Evolutionary conservation across 2,888 invertebrate species (phyloP), one percentile per base, ranked within the genome.

Genomic region (Nezara viridula): DNA sequence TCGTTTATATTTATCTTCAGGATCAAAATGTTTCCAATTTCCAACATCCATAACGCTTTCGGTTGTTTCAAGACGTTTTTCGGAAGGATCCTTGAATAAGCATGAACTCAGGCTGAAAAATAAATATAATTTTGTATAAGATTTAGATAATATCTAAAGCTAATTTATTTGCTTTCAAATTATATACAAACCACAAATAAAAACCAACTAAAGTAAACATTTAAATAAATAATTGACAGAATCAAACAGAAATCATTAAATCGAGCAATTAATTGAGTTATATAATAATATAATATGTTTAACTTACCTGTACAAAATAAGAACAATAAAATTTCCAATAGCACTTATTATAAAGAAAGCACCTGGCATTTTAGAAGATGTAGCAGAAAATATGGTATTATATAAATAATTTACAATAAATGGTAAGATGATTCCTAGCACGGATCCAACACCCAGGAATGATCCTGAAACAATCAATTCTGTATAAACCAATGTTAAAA

Each of bases 281-380:
- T 21, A 73, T 37, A 37, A 40, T 21, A 21, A 40, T 37, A 37
- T 4, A 24, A 77, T 77, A 24, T n/a, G n/a, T n/a, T n/a, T 44
- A n/a, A 9, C 2, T n/a, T 81, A 81, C 81, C 81, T 81, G 32
- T 44, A 81, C 3, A 40, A 24, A 44, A 81, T 44, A n/a, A 81
- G 81, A 24, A 81, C 81, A 47, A 44, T n/a, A n/a, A 47, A 40
- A 44, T 47, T 44, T 16, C 81, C 81, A 12, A n/a, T 2, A 44
- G 81, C 81, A 81, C 81, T 81, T 44, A 81, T 81, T 81, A 81
- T 44, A 47, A 81, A 81, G 44, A 81, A 81, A n/a, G 81, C 81
- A n/a, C 81, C 81, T 44, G 81, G 81, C 24, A 81, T 44, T 81
- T 44, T 81, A 19, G n/a, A 24, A 14, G 81, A 81, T 24, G 81